Conservation (phyloP, 2,797 vertebrate species). For the Halcyon badia region DNA sequence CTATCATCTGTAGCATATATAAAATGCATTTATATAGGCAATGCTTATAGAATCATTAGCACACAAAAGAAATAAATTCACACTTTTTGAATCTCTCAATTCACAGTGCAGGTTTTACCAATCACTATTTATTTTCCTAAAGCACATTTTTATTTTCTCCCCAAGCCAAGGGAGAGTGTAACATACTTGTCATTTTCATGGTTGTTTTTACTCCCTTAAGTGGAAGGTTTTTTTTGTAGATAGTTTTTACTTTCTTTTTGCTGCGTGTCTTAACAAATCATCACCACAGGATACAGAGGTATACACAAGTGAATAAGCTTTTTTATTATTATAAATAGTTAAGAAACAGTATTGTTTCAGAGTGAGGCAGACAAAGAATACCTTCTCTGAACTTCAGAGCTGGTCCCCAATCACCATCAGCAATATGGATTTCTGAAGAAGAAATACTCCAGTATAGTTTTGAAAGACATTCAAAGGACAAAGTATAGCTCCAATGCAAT, state of each 20-base stretch:
- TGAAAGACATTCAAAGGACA: background rate
- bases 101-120: background rate
- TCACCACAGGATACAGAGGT: background rate
- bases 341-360: background rate
- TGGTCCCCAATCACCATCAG: background rate
- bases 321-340: background rate
- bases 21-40: background rate
- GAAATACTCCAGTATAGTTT: background rate
- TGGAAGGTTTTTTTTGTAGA: background rate
- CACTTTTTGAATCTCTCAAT: background rate
- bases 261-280: background rate
- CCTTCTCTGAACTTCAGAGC: background rate
- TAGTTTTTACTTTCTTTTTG: background rate
- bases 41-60: background rate
- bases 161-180: background rate
- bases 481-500: background rate
- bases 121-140: background rate
- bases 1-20: background rate
- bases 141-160: background rate
- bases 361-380: background rate
- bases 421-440: background rate
- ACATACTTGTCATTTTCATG: background rate
- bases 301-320: background rate
- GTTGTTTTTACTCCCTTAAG: background rate
- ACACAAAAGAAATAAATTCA: background rate